Evolutionary conservation across 2,113 vertebrate species (phyloP), one percentile per base, ranked within the genome.

Genomic region (Polyodon spathula): DNA sequence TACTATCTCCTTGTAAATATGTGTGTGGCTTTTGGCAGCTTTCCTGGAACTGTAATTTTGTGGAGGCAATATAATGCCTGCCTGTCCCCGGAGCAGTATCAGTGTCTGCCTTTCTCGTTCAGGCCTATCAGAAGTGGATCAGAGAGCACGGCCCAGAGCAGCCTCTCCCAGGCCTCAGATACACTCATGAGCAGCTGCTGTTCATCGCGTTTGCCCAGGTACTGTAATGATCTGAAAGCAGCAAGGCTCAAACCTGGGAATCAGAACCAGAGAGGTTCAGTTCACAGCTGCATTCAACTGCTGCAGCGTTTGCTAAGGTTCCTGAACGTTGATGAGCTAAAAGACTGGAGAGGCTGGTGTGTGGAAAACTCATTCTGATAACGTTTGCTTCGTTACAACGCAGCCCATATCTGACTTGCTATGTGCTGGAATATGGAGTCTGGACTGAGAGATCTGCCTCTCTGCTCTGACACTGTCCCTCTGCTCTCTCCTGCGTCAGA

Each of bases 41-140:
- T 17, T 37, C 39, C 40, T 37, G 37, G 15, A 27, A 15, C 10
- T 37, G 11, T 43, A 5, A 58, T 17, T 17, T 48, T n/a, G n/a
- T n/a, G n/a, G n/a, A n/a, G n/a, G n/a, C 27, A 27, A 27, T 27
- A 27, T 27, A 27, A 27, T 27, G 27, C 3, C 27, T 27, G 27
- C 27, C 27, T 27, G 27, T 27, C 27, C 27, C 27, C 27, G 27
- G 27, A 27, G 2, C 2, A 17, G 5, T 5, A 8, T 12, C 9
- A 14, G 1, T 57, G 1, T 40, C 2, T 37, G 6, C 56, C 17
- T 52, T 2, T 43, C 17, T 42, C n/a, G 40, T 2, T 64, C 77
- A 99, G 96, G 96, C 95, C 0, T 99, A 98, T 70, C 94, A 97
- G 88, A 99, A 99, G 81, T 99, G 96, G 96, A 89, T 99, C 63